Conservation (phyloP, 2,888 invertebrate genomes). For the Gymnocheta viridis region DNA sequence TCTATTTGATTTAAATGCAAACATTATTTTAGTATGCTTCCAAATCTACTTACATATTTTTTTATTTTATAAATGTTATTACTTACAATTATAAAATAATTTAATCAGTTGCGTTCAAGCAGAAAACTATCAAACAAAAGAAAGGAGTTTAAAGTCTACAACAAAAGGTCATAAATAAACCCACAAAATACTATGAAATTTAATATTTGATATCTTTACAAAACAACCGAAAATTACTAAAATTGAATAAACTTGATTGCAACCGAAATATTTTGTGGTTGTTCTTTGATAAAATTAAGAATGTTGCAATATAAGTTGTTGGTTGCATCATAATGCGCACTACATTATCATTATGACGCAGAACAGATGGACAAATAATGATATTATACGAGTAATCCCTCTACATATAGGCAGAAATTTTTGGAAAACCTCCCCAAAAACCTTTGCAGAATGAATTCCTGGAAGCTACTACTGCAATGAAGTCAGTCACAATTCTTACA, state of each 20-base stretch:
- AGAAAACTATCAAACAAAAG: background rate
- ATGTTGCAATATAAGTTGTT: background rate
- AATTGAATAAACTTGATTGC: slow-evolving; percentile 50
- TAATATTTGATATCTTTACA: slow-evolving; percentile 32
- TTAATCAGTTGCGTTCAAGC: slow-evolving; percentile 22
- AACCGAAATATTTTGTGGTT: slow-evolving; percentile 29
- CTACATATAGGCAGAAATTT: too few relatives aligned
- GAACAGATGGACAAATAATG: too few relatives aligned
- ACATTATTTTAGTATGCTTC: slow-evolving; percentile 10
- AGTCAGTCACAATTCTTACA: too few relatives aligned
- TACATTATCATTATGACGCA: too few relatives aligned
- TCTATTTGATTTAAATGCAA: slow-evolving; percentile 7
- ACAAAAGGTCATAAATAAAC: background rate
- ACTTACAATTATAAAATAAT: slow-evolving; percentile 1
- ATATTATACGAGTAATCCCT: too few relatives aligned
- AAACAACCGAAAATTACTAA: slow-evolving; percentile 16
- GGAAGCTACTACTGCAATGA: too few relatives aligned
- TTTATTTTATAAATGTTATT: background rate
- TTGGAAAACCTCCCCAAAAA: too few relatives aligned
- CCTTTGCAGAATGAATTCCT: too few relatives aligned
- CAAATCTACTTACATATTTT: background rate
- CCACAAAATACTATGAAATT: slow-evolving; percentile 42
- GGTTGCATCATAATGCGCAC: too few relatives aligned
- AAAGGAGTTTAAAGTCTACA: background rate
- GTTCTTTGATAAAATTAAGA: background rate